Evolutionary conservation across 2,888 invertebrate genomes (phyloP).

Genomic region (Ceratothoa steindachneri): DNA sequence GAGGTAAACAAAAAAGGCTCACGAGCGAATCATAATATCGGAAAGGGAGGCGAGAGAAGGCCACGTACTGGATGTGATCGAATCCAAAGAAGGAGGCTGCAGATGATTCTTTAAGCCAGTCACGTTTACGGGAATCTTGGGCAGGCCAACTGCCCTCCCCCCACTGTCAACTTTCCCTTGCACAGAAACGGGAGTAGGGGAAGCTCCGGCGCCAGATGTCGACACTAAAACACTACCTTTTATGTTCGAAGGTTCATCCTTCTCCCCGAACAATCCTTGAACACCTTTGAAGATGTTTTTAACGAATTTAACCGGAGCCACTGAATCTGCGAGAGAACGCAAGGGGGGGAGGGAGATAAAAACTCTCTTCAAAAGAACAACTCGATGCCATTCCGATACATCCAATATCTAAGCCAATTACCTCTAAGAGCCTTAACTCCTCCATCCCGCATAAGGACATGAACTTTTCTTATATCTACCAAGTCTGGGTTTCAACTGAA

Average conservation of each 20-base stretch:
- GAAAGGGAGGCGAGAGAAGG: background rate
- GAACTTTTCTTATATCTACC: no score
- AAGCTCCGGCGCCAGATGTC: background rate
- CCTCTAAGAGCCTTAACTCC: no score
- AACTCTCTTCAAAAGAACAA: no score
- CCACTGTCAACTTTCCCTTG: background rate
- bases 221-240: background rate
- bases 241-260: background rate
- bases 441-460: no score
- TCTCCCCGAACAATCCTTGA: constrained; percentile 35
- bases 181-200: background rate
- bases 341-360: no score
- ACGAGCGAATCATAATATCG: background rate
- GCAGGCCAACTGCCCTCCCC: background rate
- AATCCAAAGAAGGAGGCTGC: background rate
- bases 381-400: background rate
- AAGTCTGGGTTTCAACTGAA: no score
- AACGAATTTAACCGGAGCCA: constrained; percentile 45
- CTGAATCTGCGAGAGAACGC: constrained; percentile 39
- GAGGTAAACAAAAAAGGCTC: no score
- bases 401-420: background rate
- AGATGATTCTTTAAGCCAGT: background rate
- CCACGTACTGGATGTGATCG: background rate
- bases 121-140: background rate
- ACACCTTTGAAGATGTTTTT: constrained; percentile 48